Base-by-base conservation (phyloP, 2,113 vertebrate genomes). In the Apteryx owenii region DNA sequence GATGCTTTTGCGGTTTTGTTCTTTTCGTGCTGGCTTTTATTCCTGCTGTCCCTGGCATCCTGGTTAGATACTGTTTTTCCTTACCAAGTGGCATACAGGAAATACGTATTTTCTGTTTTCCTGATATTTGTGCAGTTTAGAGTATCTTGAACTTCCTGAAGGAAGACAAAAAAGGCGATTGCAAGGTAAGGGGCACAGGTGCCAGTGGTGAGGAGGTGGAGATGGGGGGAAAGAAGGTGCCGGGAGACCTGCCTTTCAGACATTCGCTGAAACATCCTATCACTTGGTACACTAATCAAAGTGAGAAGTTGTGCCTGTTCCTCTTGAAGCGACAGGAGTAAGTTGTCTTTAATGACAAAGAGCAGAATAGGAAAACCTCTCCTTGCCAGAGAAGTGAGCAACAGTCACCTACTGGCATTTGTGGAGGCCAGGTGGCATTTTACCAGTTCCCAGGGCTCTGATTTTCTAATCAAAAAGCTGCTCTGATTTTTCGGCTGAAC, bases 371-470 rank as follows among this genome's bases (percentile, higher is more conserved):
- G 81, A 78, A 82, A 86, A 95, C 22, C 6, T 56, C 33, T 85
- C 2, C 3, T 40, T 51, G 65, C 58, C 66, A 53, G 10, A n/a
- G 26, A 48, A 69, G 61, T 1, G 3, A 85, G 92, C 77, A 31
- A 29, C 21, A 15, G 25, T 21, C 44, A 77, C 86, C 70, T 85
- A 58, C 68, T 66, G 26, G 70, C 1, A 0, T 22, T 73, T 0
- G 0, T 38, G 12, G 50, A 85, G 40, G 60, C 94, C 91, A 95
- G 93, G 95, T 73, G 93, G 71, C 87, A 62, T 90, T 78, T 50
- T 36, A 81, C 79, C 85, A 33, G 68, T 42, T 83, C 75, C 42
- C 28, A 80, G 70, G 48, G 36, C 38, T 88, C 90, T 33, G 80
- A 72, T 80, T 73, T 95, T 88, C 85, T 81, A 79, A 68, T 62